These are phyloP conservation scores for Dendrocopos noguchii DNA, from an alignment of 2,113 vertebrate species.

Conservation along the genomic window DNA sequence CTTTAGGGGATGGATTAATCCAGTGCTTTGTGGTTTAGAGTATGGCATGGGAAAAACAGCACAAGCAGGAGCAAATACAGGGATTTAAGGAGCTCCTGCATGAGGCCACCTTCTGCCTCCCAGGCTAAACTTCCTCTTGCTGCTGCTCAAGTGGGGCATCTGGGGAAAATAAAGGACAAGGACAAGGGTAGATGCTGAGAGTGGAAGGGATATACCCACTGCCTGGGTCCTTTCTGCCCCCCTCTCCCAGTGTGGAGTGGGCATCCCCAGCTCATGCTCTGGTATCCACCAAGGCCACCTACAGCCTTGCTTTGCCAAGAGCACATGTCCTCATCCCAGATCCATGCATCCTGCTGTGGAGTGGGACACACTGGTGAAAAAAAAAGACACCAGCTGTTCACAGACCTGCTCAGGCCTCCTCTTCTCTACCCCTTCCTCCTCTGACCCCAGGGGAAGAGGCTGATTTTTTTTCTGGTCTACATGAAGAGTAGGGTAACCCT, in stretches of 20 bases:
- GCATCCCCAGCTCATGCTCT: neutral
- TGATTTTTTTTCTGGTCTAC: neutral
- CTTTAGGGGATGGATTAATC: neutral
- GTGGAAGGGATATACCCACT: rapidly evolving
- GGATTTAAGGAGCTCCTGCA: neutral
- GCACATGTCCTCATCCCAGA: neutral
- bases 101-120: neutral
- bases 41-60: neutral
- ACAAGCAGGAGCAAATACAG: neutral
- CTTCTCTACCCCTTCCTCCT: neutral
- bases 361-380: neutral
- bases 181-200: neutral
- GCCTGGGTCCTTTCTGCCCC: neutral
- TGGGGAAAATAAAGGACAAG: neutral
- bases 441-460: neutral
- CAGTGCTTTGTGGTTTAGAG: neutral
- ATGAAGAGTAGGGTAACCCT: neutral
- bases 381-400: rapidly evolving
- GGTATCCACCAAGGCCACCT: rapidly evolving
- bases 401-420: neutral
- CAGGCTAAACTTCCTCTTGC: neutral
- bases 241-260: rapidly evolving
- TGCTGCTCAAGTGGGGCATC: neutral
- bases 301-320: neutral
- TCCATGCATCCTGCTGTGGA: rapidly evolving